Percentiles rank a stretch among this genome's conserved stretches.
Conservation (phyloP, 1,140 invertebrate genomes). For the Macrocentrus cingulum region DNA sequence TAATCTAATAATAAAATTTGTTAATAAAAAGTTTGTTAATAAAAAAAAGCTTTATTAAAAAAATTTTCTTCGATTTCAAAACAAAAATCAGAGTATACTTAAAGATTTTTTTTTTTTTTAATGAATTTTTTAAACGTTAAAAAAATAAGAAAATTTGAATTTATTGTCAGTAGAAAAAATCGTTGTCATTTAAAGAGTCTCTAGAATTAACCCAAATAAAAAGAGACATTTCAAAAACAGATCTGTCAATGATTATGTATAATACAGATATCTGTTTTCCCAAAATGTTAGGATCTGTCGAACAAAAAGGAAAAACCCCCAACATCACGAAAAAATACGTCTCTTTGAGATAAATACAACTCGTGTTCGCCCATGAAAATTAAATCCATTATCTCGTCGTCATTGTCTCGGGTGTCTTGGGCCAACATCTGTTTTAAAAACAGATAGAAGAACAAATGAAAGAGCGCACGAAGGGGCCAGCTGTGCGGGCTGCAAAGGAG, state of each 20-base stretch:
- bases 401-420: slow-evolving; percentile 36
- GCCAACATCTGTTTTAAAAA: slow-evolving; percentile 33
- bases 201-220: neutral
- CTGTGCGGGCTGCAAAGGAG: slow-evolving; percentile 28
- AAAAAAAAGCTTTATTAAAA: no score
- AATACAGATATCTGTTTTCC: neutral
- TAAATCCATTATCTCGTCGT: slow-evolving; percentile 34
- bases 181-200: neutral
- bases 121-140: no score
- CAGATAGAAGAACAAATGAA: slow-evolving; percentile 22
- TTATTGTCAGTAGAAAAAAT: neutral
- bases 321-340: neutral
- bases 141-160: no score
- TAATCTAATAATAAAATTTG: no score
- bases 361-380: slow-evolving; percentile 22
- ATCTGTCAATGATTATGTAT: slow-evolving; percentile 1
- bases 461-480: slow-evolving; percentile 24
- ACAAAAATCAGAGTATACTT: no score
- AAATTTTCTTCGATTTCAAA: no score
- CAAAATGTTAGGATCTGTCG: no score
- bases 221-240: neutral
- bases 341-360: neutral
- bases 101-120: no score
- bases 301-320: neutral
- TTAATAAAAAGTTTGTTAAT: no score